Base-by-base conservation (phyloP, 1,140 invertebrate genomes). In the Ceratoteleas bidentatus region DNA sequence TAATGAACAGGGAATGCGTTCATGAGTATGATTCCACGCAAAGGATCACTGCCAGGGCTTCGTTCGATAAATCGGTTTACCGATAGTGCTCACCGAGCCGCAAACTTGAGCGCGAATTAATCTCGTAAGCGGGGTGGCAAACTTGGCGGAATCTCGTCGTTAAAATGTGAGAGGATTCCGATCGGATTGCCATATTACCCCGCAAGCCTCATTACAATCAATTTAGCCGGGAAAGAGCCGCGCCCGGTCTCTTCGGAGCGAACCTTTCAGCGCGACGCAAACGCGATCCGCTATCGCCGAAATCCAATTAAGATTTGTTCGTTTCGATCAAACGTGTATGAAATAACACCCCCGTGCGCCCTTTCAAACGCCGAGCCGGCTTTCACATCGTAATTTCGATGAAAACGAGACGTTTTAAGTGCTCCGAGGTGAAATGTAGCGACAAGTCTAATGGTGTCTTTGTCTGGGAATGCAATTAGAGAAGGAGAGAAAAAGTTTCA, bases 31-130 rank as follows among this genome's bases (percentile, higher is more conserved):
- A 79, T 80, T 69, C 52, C 49, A 60, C 53, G 38, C 43, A 61
- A 66, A 76, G 61, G 79, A 76, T 81, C 61, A 81, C 76, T 62
- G 43, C 54, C 47, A 68, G 45, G 68, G 79, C 79, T 76, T 81
- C 79, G 79, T 62, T 24, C 79, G 15, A n/a, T 70, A 81, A 81
- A 81, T 81, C 66, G 66, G 73, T 76, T 81, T 81, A 81, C 79
- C 68, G 72, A 65, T 56, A 68, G 45, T 73, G 68, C 57, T 81
- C 72, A 54, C 16, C 61, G 73, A 81, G 61, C 72, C 79, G 66
- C 73, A 81, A 81, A 81, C 66, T 76, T 72, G 66, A 76, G 62
- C 79, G 79, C 68, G 62, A 82, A 82, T 82, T 82, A 82, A 82
- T 82, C 79, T 73, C 79, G 73, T 77, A 82, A 82, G 73, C 68